Evolutionary conservation across 1,140 invertebrate species (phyloP).

Genomic region (Nylanderia fulva): DNA sequence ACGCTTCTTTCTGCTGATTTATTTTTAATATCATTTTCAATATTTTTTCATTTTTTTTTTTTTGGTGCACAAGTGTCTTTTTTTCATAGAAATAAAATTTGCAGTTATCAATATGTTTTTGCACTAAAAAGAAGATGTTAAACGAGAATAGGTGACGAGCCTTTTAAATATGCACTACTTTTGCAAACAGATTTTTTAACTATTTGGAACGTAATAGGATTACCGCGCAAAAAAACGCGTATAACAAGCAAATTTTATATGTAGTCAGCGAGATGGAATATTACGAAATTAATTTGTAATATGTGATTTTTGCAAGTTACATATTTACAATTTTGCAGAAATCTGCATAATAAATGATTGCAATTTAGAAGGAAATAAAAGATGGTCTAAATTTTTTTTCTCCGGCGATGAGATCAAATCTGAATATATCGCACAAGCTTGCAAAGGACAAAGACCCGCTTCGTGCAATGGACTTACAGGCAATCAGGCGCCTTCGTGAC

Average conservation of each 20-base stretch:
- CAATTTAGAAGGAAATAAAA: neutral
- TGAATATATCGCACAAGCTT: neutral
- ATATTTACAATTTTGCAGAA: neutral
- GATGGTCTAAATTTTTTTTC: neutral
- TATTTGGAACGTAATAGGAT: constrained; percentile 28
- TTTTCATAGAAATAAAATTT: neutral
- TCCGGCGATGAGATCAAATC: neutral
- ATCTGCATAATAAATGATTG: neutral
- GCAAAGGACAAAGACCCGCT: constrained; percentile 17
- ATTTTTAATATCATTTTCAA: constrained; percentile 23
- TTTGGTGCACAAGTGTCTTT: neutral
- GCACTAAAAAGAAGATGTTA: neutral
- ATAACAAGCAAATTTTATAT: constrained; percentile 12
- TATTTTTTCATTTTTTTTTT: neutral
- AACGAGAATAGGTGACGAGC: constrained; percentile 6
- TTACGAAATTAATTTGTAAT: neutral
- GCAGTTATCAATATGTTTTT: constrained; percentile 11
- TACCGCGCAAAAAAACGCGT: constrained; percentile 55
- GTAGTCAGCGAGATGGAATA: neutral
- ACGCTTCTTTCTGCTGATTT: constrained; percentile 5
- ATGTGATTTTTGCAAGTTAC: neutral
- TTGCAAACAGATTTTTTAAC: constrained; percentile 13
- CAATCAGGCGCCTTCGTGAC: constrained; percentile 47
- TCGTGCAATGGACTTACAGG: constrained; percentile 13
- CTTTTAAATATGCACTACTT: neutral